Evolutionary conservation across 2,797 vertebrate species (phyloP).

Genomic region (Sebastes trivittatus): DNA sequence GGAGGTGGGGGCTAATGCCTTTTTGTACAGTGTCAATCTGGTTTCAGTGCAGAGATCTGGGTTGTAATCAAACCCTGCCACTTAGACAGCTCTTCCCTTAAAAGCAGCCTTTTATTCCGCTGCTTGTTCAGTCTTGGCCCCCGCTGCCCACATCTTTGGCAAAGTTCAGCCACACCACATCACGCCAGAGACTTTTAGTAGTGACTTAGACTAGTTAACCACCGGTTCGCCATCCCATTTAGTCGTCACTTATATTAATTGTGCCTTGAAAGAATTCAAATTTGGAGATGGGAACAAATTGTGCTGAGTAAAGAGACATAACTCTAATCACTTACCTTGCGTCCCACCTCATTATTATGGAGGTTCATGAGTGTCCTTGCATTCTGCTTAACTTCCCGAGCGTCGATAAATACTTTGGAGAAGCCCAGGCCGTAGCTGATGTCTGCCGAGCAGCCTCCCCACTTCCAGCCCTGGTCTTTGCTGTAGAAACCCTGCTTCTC

Average conservation of each 20-base stretch:
- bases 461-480: constrained; percentile 95
- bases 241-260: background rate
- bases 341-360: constrained; percentile 96
- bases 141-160: constrained; percentile 61
- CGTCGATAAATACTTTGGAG: constrained; percentile 96
- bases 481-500: constrained; percentile 98
- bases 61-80: constrained; percentile 84
- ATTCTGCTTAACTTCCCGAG: constrained; percentile 96
- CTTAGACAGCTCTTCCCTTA: constrained; percentile 74
- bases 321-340: constrained; percentile 87
- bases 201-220: constrained; percentile 41
- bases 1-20: constrained; percentile 61
- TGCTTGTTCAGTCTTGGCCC: constrained; percentile 73
- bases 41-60: constrained; percentile 75
- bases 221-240: background rate
- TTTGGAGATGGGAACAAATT: background rate
- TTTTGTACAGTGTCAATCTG: constrained; percentile 77
- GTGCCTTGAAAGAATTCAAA: background rate
- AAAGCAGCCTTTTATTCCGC: constrained; percentile 79
- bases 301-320: background rate
- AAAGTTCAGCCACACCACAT: constrained; percentile 40
- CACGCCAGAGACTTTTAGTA: constrained; percentile 45
- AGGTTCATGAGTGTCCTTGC: constrained; percentile 97
- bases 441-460: constrained; percentile 98
- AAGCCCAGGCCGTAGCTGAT: constrained; percentile 94